Percentiles rank a stretch among this genome's conserved stretches.
Conservation (phyloP, 2,113 vertebrate genomes). For the Muntiacus reevesi region DNA sequence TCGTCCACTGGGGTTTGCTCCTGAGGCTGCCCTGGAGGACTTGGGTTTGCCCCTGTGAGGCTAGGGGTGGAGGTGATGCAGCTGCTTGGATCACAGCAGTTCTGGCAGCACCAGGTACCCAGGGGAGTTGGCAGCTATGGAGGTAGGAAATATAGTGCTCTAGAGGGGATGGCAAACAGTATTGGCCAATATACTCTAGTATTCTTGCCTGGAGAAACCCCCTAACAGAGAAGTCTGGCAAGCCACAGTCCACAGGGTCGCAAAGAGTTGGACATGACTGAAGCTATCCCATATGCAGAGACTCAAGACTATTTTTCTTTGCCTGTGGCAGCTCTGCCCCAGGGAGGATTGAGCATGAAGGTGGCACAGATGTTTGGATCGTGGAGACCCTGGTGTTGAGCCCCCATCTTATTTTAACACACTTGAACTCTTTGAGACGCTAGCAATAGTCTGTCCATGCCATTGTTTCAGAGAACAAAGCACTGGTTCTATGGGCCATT, state of each 20-base stretch:
- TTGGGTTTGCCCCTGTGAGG: neutral
- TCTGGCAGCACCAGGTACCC: neutral
- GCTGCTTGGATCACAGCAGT: neutral
- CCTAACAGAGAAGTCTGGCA: neutral
- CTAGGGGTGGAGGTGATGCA: neutral
- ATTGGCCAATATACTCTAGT: neutral
- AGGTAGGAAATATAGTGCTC: neutral
- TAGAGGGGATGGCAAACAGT: neutral
- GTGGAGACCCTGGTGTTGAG: neutral
- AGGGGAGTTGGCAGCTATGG: neutral
- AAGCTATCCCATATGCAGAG: neutral
- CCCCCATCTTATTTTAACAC: neutral
- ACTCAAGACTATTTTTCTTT: neutral
- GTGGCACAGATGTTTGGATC: neutral
- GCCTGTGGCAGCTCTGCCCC: neutral
- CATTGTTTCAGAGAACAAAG: neutral
- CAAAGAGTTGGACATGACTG: neutral
- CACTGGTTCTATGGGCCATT: neutral
- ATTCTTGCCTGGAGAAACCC: neutral
- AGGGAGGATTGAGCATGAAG: neutral
- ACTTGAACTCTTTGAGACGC: neutral
- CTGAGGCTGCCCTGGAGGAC: neutral
- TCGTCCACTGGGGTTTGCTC: neutral
- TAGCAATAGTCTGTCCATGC: neutral
- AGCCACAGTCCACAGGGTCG: neutral